Conservation (phyloP, 2,888 invertebrate species). For the Myopa tessellatipennis region DNA sequence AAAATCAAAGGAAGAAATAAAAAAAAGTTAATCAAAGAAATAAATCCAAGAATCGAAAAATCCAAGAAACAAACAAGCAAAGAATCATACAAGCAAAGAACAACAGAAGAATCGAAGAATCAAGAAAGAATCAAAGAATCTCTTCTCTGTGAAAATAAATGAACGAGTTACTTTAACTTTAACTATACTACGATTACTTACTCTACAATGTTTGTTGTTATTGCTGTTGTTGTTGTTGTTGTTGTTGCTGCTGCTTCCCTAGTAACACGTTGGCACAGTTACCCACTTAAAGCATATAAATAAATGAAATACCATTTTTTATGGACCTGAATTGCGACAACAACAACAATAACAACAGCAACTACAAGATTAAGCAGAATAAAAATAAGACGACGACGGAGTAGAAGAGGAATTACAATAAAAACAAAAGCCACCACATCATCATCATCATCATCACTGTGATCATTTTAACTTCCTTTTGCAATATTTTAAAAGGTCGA, state of each 20-base stretch:
- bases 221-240: background rate
- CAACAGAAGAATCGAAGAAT: background rate
- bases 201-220: slow-evolving; percentile 1
- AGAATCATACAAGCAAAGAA: background rate
- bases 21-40: background rate
- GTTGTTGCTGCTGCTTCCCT: slow-evolving; percentile 40
- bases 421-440: background rate
- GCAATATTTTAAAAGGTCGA: too few species aligned
- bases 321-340: slow-evolving; percentile 23
- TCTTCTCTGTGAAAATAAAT: too few species aligned
- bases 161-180: background rate
- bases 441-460: background rate
- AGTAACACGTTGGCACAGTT: slow-evolving; percentile 52
- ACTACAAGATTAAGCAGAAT: background rate
- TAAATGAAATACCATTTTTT: slow-evolving; percentile 31
- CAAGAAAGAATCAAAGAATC: background rate
- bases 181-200: background rate
- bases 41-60: background rate
- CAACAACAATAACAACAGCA: slow-evolving; percentile 30
- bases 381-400: background rate
- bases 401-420: background rate
- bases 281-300: slow-evolving; percentile 44
- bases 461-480: too few species aligned
- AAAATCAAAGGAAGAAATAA: background rate
- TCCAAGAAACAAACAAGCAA: background rate